phyloP scores from a whole-genome alignment of 2,888 invertebrate species.

The Linnaemya vulpina region DNA sequence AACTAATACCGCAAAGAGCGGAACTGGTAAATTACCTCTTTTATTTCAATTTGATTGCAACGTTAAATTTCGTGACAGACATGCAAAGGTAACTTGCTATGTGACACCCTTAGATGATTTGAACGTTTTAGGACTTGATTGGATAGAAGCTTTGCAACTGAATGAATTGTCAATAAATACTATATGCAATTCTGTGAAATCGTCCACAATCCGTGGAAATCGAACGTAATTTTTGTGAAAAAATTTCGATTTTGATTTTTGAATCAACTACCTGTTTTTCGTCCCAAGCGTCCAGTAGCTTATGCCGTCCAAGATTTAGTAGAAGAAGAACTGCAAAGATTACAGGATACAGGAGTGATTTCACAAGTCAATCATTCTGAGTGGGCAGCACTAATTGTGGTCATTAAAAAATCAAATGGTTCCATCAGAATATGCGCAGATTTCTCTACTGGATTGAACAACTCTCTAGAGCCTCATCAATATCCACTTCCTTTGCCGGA shows the following conservation, averaged over 20 bases:
- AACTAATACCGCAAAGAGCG: slow-evolving; percentile 32
- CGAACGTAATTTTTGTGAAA: too few relatives aligned
- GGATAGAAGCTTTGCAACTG: slow-evolving; percentile 59
- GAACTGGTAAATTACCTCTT: slow-evolving; percentile 68
- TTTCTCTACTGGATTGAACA: slow-evolving; percentile 72
- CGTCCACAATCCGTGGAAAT: too few relatives aligned
- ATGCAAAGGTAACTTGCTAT: slow-evolving; percentile 41
- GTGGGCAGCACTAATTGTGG: slow-evolving; percentile 24
- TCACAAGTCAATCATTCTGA: slow-evolving; percentile 4
- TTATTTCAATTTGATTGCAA: slow-evolving; percentile 63
- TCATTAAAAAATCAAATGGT: slow-evolving; percentile 67
- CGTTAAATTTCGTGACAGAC: slow-evolving; percentile 47
- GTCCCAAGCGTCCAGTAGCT: slow-evolving; percentile 61
- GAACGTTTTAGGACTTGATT: slow-evolving; percentile 64
- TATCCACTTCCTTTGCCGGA: slow-evolving; percentile 30
- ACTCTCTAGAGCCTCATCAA: slow-evolving; percentile 49
- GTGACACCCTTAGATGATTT: slow-evolving; percentile 47
- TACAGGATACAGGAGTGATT: neutral
- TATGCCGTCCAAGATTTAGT: slow-evolving; percentile 65
- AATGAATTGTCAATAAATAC: slow-evolving; percentile 48
- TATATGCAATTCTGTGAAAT: slow-evolving; percentile 50
- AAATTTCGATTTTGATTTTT: neutral
- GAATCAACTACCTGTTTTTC: slow-evolving; percentile 64
- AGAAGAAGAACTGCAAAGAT: neutral
- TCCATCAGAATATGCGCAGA: slow-evolving; percentile 69